Evolutionary conservation across 2,797 vertebrate species (phyloP).

Genomic region (Podarcis lilfordi): DNA sequence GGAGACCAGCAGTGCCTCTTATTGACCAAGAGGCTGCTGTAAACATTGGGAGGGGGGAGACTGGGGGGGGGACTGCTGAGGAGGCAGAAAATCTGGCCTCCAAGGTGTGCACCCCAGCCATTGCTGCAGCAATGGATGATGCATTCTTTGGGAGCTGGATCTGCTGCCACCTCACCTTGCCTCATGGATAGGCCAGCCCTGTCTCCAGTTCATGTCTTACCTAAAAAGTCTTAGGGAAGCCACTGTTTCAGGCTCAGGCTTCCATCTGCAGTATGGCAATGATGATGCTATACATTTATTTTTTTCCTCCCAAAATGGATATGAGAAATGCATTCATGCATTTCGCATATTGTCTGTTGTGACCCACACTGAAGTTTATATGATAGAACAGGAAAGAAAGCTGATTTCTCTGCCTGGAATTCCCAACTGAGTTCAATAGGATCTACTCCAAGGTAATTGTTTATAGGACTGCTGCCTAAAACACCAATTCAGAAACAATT

Average conservation of each 20-base stretch:
- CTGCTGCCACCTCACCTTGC: too few species aligned
- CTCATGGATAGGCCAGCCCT: too few species aligned
- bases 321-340: not conserved
- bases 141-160: too few species aligned
- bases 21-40: too few species aligned
- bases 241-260: not conserved
- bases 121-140: too few species aligned
- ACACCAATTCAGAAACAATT: not conserved
- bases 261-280: not conserved
- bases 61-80: too few species aligned
- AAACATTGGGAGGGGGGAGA: too few species aligned
- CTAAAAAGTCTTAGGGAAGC: not conserved
- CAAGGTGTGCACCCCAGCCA: too few species aligned
- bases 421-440: not conserved
- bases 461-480: not conserved
- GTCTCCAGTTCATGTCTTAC: too few species aligned
- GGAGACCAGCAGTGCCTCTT: too few species aligned
- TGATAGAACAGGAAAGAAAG: not conserved
- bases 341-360: not conserved
- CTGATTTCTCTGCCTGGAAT: not conserved
- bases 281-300: not conserved
- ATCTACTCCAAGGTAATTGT: not conserved
- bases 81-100: too few species aligned
- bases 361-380: not conserved
- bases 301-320: not conserved